Evolutionary conservation across 2,888 invertebrate genomes (phyloP).

Genomic region (Dryocosmus kuriphilus): DNA sequence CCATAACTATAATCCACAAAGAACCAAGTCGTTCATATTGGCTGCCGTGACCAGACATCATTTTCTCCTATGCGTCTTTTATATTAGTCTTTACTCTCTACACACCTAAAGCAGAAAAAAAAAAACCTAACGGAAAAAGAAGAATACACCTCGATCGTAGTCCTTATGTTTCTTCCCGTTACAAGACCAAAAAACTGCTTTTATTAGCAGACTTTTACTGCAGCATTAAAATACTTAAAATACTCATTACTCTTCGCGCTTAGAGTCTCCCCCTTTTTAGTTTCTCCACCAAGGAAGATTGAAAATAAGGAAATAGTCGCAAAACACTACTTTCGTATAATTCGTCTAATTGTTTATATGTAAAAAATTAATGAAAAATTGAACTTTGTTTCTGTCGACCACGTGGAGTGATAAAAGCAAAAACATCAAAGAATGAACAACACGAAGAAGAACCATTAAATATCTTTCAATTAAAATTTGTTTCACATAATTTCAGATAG

Average conservation of each 20-base stretch:
- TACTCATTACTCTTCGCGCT: neutral
- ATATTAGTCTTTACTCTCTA: constrained; percentile 14
- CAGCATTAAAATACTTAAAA: constrained; percentile 34
- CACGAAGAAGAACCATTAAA: too few relatives aligned
- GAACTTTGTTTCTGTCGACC: too few relatives aligned
- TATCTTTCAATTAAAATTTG: too few relatives aligned
- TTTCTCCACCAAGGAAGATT: neutral
- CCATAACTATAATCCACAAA: constrained; percentile 31
- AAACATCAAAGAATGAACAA: too few relatives aligned
- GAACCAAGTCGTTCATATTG: constrained; percentile 28
- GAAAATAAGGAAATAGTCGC: neutral
- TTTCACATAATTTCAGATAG: too few relatives aligned
- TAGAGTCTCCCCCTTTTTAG: neutral
- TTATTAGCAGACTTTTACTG: constrained; percentile 25
- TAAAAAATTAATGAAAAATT: neutral
- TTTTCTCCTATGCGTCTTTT: constrained; percentile 29
- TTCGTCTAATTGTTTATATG: neutral
- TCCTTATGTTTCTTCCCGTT: constrained; percentile 6
- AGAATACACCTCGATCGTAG: neutral
- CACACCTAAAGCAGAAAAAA: neutral
- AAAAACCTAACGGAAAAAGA: neutral
- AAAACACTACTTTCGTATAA: neutral
- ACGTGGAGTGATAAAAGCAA: too few relatives aligned
- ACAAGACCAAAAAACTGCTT: constrained; percentile 21
- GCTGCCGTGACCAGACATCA: constrained; percentile 32